phyloP scores from a whole-genome alignment of 2,113 vertebrate species.

The Lipotes vexillifer region DNA sequence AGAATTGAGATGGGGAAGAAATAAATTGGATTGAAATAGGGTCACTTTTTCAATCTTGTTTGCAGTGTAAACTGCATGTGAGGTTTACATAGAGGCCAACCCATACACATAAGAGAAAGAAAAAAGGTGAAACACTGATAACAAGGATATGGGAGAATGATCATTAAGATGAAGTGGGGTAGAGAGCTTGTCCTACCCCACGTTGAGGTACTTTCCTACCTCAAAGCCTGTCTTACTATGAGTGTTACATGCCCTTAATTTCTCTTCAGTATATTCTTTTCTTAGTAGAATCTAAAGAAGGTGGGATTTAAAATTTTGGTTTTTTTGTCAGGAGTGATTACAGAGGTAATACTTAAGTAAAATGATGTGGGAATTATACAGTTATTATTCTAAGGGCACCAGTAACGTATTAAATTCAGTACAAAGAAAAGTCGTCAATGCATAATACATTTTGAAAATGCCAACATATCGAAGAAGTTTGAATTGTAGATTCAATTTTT shows the following conservation, averaged over 20 bases:
- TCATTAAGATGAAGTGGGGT: neutral
- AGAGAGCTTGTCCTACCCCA: neutral
- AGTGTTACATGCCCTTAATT: neutral
- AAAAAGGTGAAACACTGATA: neutral
- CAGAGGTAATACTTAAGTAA: neutral
- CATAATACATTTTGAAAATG: constrained; percentile 35
- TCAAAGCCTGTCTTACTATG: neutral
- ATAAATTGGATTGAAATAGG: neutral
- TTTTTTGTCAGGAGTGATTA: neutral
- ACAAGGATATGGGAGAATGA: accelerated
- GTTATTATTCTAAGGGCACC: neutral
- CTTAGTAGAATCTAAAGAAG: neutral
- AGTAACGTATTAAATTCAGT: neutral
- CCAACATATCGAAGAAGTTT: neutral
- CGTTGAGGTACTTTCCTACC: neutral
- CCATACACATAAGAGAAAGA: neutral
- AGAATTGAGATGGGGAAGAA: neutral
- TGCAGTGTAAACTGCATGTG: neutral
- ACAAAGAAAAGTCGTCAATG: neutral
- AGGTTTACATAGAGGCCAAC: neutral
- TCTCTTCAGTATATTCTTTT: neutral
- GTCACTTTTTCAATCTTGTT: neutral
- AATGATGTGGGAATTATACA: neutral
- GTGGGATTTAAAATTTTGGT: neutral
- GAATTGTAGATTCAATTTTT: neutral